Evolutionary conservation across 2,797 vertebrate species (phyloP).

Genomic region (Diplodus puntazzo): DNA sequence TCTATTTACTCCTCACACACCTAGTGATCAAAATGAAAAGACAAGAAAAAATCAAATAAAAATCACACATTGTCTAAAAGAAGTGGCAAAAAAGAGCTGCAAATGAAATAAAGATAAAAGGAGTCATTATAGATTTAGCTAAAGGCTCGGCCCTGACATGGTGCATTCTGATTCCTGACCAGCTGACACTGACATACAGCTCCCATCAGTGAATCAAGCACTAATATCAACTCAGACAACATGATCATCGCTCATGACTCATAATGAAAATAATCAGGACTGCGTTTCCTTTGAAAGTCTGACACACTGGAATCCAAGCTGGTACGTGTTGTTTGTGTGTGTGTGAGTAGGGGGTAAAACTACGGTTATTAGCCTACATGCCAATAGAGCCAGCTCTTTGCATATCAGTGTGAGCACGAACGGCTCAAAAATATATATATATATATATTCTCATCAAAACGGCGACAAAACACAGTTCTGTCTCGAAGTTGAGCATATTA

Average conservation of each 20-base stretch:
- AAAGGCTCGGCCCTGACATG: slow-evolving; percentile 37
- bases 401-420: slow-evolving; percentile 66
- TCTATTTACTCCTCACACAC: slow-evolving; percentile 27
- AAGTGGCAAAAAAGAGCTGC: slow-evolving; percentile 21
- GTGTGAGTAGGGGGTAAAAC: slow-evolving; percentile 39
- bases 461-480: slow-evolving; percentile 70
- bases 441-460: slow-evolving; percentile 53
- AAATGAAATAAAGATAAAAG: slow-evolving; percentile 28
- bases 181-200: slow-evolving; percentile 46
- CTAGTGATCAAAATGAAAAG: slow-evolving; percentile 42
- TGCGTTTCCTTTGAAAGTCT: slow-evolving; percentile 19
- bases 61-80: slow-evolving; percentile 12
- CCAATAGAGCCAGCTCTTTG: slow-evolving; percentile 82
- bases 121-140: slow-evolving; percentile 23
- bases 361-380: slow-evolving; percentile 57
- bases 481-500: slow-evolving; percentile 44
- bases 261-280: slow-evolving; percentile 25
- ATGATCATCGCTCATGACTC: slow-evolving; percentile 33
- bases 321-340: slow-evolving; percentile 24
- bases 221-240: slow-evolving; percentile 31
- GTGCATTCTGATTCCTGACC: slow-evolving; percentile 63
- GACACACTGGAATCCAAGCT: slow-evolving; percentile 56
- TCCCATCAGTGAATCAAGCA: slow-evolving; percentile 39
- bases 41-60: slow-evolving; percentile 15
- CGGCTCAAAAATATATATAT: slow-evolving; percentile 66